Base-by-base conservation (phyloP, 92 coral and sea anemone genomes). In the Phenganax subtilis region DNA sequence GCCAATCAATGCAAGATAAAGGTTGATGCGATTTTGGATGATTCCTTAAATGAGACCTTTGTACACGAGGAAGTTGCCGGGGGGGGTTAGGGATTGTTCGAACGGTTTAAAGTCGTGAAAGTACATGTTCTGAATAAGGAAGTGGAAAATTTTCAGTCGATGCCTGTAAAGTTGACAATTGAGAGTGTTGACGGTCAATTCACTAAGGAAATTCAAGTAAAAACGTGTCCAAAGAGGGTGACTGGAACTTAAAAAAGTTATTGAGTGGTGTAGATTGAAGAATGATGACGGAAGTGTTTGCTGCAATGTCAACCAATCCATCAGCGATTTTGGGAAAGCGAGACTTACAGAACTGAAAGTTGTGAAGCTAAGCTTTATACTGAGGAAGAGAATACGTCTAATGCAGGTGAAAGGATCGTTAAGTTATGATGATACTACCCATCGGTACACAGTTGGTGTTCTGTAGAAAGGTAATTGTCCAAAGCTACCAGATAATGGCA, bases 121-220 rank as follows among this genome's bases (percentile, higher is more conserved):
- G 25, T 20, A 20, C 25, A 20, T 20, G 25, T 20, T 20, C 25
- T 20, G 25, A 20, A 20, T 20, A 20, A 20, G 25, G 25, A 20
- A 20, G 25, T 20, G 25, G 25, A 20, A 20, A 20, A 20, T 20
- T 20, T 20, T 20, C 25, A 20, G 25, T 20, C 25, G 25, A 20
- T 20, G 25, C 25, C 25, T 20, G 25, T 20, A 20, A 20, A 20
- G 25, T 20, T 20, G 25, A 85, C 71, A 37, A 75, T 89, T 56
- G 88, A 89, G 77, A 90, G 86, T 65, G 86, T 80, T 9, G 55
- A 79, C 74, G 89, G 92, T 28, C 85, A 80, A 80, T 85, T 87
- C 68, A 47, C 25, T 29, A 89, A 77, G 61, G 80, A 80, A 51
- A 84, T 86, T 44, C 67, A 75, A 9, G 91, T 80, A 54, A 89